Conservation (phyloP, 2,797 vertebrate species). For the Propithecus deckenii region DNA sequence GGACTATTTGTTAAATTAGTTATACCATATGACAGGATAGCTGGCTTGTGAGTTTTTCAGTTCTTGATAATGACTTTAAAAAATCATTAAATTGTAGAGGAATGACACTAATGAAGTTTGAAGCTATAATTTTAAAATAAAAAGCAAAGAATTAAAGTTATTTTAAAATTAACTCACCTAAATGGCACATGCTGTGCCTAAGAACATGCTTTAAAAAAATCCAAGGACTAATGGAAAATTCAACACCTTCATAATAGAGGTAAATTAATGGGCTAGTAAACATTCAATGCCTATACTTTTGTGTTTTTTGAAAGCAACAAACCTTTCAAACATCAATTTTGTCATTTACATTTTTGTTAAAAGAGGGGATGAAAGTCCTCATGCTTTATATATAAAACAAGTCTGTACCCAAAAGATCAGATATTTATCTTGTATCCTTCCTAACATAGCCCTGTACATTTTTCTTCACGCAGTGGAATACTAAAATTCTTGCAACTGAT, state of each 20-base stretch:
- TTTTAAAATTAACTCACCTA: conserved; percentile 60
- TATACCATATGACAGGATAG: conserved; percentile 57
- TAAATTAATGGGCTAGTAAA: neutral
- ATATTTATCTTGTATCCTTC: neutral
- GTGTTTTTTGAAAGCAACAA: neutral
- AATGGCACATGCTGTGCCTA: neutral
- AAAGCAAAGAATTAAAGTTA: conserved; percentile 39
- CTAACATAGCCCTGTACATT: neutral
- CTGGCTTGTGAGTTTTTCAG: conserved; percentile 19
- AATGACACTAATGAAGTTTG: conserved; percentile 54
- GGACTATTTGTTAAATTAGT: conserved; percentile 71
- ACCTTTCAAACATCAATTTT: neutral
- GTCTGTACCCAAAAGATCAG: neutral
- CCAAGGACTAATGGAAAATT: neutral
- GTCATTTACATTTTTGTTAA: neutral
- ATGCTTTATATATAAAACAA: neutral
- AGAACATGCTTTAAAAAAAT: neutral
- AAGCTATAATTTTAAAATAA: conserved; percentile 52
- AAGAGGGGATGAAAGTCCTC: neutral
- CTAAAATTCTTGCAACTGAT: neutral
- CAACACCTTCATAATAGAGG: neutral
- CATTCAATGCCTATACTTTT: neutral
- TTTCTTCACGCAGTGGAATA: neutral
- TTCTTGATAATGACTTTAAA: conserved; percentile 58
- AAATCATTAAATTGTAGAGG: conserved; percentile 48